Evolutionary conservation across 1,140 invertebrate species (phyloP), one percentile per base, ranked within the genome.

Genomic region (Anastrepha ludens): DNA sequence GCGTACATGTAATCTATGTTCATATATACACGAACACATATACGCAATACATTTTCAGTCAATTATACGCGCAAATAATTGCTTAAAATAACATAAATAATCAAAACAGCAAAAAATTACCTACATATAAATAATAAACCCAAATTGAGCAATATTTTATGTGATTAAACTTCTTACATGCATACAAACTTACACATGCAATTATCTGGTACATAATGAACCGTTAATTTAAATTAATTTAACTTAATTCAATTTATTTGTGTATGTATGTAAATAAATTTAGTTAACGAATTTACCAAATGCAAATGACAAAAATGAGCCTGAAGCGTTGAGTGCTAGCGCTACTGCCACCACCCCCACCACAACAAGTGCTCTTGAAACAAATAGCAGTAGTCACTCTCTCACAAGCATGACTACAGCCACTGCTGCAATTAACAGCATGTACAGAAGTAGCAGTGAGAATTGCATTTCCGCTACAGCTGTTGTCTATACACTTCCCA

Each of bases 271-370:
- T 29, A 47, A 5, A 74, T 17, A 47, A 67, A 74, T 74, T 74
- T 74, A 74, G 70, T 74, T 74, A 44, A 74, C 41, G 15, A 50
- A 74, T 47, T 17, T 17, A 74, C 74, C 50, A 81, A 81, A 55
- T 81, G 47, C 17, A 55, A 81, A 81, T 55, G n/a, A 55, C 17
- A 13, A 50, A n/a, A 74, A 17, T 58, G 74, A n/a, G n/a, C 74
- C 47, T 17, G 47, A 50, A n/a, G 47, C 17, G n/a, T 20, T 50
- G 7, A 81, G 4, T 81, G 2, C 13, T 55, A 58, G 3, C 7
- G 6, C 70, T 47, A 50, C 70, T 81, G 2, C 13, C 44, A 58
- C 7, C 7, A 17, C 70, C 17, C 17, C 41, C n/a, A 6, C 41
- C 6, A 74, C 39, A 44, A 50, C 41, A 50, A 74, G 2, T 29